phyloP scores from a whole-genome alignment of 2,797 vertebrate genomes.

The Molothrus aeneus region DNA sequence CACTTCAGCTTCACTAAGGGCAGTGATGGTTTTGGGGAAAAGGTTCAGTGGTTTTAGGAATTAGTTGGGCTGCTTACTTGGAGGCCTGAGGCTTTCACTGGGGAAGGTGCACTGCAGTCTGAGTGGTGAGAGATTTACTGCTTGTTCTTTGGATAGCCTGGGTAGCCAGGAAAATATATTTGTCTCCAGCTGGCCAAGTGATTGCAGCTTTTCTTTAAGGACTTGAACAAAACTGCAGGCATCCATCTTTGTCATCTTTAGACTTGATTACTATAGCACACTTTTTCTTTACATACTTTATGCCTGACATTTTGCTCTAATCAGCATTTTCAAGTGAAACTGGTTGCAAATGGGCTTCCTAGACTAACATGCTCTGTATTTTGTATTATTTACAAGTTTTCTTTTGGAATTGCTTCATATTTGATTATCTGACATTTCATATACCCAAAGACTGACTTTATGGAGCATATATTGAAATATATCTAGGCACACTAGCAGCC shows the following conservation, averaged over 20 bases:
- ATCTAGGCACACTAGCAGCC: neutral
- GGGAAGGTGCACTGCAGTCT: neutral
- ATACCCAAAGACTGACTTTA: neutral
- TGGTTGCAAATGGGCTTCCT: neutral
- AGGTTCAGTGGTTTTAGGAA: neutral
- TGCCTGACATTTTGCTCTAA: slow-evolving; percentile 32
- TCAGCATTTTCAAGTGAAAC: slow-evolving; percentile 43
- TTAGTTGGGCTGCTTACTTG: neutral
- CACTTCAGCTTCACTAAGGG: neutral
- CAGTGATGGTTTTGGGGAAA: neutral
- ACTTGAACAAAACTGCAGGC: slow-evolving; percentile 21
- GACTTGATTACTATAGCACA: slow-evolving; percentile 34
- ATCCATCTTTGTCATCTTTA: slow-evolving; percentile 38
- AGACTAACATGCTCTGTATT: neutral
- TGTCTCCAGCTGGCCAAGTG: slow-evolving; percentile 34
- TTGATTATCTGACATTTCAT: slow-evolving; percentile 30
- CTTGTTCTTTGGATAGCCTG: slow-evolving; percentile 16
- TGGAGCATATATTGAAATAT: neutral
- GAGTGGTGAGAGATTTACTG: neutral
- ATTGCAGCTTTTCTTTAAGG: slow-evolving; percentile 50
- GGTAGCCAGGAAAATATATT: slow-evolving; percentile 11
- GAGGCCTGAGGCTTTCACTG: neutral
- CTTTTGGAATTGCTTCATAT: neutral
- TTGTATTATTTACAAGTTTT: slow-evolving; percentile 42
- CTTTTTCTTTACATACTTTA: neutral